phyloP scores from a whole-genome alignment of 2,113 vertebrate genomes.

The Corvus hawaiiensis region DNA sequence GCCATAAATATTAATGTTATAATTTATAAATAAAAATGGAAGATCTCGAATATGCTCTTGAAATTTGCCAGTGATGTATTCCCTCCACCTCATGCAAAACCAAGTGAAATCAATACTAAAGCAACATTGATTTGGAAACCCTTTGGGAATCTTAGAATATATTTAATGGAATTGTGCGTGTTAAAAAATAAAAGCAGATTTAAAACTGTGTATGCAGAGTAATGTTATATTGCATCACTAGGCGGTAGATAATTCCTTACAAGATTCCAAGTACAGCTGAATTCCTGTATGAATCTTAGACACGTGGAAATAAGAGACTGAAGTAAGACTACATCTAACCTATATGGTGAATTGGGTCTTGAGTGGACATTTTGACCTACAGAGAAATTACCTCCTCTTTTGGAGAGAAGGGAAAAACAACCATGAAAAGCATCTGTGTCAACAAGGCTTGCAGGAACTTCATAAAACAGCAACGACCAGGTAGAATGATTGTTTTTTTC shows the following conservation, averaged over 20 bases:
- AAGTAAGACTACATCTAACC: not conserved
- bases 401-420: not conserved
- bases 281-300: not conserved
- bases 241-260: not conserved
- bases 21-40: not conserved
- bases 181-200: not conserved
- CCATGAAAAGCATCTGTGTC: not conserved
- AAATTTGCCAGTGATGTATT: not conserved
- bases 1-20: not conserved
- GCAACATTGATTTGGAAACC: not conserved
- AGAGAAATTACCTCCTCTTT: not conserved
- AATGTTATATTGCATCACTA: not conserved
- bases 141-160: not conserved
- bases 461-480: not conserved
- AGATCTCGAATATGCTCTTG: not conserved
- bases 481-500: not conserved
- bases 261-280: not conserved
- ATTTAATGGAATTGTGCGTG: not conserved
- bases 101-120: not conserved
- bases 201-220: not conserved
- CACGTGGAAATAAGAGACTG: not conserved
- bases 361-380: not conserved
- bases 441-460: not conserved
- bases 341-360: not conserved
- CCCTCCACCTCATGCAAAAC: not conserved